Percentiles rank a stretch among this genome's conserved stretches.
Evolutionary conservation across 1,140 invertebrate genomes (phyloP).

Genomic region (Bombus haemorrhoidalis): DNA sequence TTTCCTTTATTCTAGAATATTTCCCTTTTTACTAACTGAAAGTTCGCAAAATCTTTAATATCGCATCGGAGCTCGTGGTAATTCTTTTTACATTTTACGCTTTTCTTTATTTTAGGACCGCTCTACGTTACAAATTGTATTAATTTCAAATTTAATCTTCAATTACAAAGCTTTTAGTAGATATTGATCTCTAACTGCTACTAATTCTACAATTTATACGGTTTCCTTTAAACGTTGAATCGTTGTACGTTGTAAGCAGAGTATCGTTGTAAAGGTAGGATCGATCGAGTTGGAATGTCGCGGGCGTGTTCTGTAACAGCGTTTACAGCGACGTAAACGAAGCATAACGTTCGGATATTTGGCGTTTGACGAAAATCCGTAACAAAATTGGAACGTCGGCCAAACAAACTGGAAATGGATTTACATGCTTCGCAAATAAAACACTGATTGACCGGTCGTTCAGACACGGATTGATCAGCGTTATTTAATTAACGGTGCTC

Average conservation of each 20-base stretch:
- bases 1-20: no score
- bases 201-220: background rate
- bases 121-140: background rate
- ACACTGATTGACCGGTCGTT: slow-evolving; percentile 21
- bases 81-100: background rate
- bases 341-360: slow-evolving; percentile 6
- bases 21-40: no score
- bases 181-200: no score
- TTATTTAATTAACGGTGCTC: slow-evolving; percentile 22
- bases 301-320: background rate
- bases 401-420: slow-evolving; percentile 21
- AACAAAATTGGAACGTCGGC: slow-evolving; percentile 12
- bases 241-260: background rate
- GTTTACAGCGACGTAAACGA: slow-evolving; percentile 1
- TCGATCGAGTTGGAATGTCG: background rate
- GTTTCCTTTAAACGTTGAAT: background rate
- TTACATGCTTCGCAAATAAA: slow-evolving; percentile 37
- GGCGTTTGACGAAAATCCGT: background rate
- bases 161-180: no score
- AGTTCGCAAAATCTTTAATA: background rate
- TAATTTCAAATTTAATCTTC: background rate
- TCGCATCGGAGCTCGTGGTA: background rate
- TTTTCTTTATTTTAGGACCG: background rate
- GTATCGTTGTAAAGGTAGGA: background rate
- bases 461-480: slow-evolving; percentile 24